Evolutionary conservation across 2,888 invertebrate species (phyloP), one percentile per base, ranked within the genome.

Genomic region (Elegia similella): DNA sequence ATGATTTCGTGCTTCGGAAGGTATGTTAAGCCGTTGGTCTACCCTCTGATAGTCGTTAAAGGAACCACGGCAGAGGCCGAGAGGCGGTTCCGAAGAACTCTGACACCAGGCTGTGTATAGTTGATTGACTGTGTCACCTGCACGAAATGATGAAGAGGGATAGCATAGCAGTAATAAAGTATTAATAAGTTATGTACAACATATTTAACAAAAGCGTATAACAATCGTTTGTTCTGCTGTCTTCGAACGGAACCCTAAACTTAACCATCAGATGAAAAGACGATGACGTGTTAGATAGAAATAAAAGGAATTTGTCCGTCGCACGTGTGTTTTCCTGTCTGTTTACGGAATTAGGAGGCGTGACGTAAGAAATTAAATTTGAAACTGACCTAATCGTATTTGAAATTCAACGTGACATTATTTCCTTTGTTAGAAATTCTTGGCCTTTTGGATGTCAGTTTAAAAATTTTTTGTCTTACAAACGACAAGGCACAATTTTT

Each of bases 181-280:
- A 2, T 23, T 23, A 3, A 3, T 23, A 23, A 3, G 23, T 3
- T 23, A 23, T 23, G 2, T 23, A 5, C 5, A 23, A 23, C 2
- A 23, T 23, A 23, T 23, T 23, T 23, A 23, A 5, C 2, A 2
- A 23, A 5, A 23, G 5, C 5, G 23, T 5, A 23, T 23, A 2
- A 5, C 23, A 23, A 23, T 3, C 5, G 5, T 23, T 23, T 5
- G 23, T 23, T 23, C 2, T 23, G 5, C 23, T 23, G 23, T 2
- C 23, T 23, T 23, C 2, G 2, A 23, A 23, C 23, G 38, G 38
- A 38, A 38, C 38, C 38, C 38, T 38, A 38, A 38, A 38, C 75
- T 77, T 84, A 82, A 86, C 86, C 76, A 78, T 72, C 67, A 70
- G 70, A 80, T 80, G 78, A 76, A 78, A 77, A 76, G 72, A 69